Conservation (phyloP, 2,113 vertebrate species). For the Blennius ocellaris region DNA sequence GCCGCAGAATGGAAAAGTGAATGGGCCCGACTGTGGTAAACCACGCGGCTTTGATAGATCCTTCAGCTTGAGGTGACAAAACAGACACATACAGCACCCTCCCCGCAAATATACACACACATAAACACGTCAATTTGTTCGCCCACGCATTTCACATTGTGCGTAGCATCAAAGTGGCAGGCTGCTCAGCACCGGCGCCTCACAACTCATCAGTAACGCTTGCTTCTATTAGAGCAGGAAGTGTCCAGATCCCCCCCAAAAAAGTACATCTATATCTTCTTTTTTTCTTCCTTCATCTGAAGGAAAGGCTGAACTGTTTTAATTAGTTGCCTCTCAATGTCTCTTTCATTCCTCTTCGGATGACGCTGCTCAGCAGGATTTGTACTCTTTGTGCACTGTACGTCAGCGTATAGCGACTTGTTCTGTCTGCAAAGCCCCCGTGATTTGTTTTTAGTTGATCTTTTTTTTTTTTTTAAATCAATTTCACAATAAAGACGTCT, state of each 20-base stretch:
- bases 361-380: neutral
- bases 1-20: conserved; percentile 9
- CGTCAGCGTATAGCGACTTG: neutral
- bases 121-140: conserved; percentile 30
- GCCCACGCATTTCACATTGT: conserved; percentile 20
- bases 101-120: conserved; percentile 11
- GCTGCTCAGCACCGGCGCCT: neutral
- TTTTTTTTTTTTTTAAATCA: conserved; percentile 21
- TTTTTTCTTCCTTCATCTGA: neutral
- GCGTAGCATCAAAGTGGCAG: conserved; percentile 34
- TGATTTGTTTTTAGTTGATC: conserved; percentile 21
- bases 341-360: neutral
- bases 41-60: conserved; percentile 32
- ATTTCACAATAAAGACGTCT: conserved; percentile 7
- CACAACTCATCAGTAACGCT: conserved; percentile 28
- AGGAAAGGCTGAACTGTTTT: neutral
- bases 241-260: neutral
- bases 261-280: conserved; percentile 1
- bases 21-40: conserved; percentile 1
- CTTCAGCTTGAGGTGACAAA: conserved; percentile 30
- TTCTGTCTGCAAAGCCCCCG: conserved; percentile 1
- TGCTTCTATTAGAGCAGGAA: conserved; percentile 20
- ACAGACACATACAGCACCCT: neutral
- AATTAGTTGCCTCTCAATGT: conserved; percentile 3
- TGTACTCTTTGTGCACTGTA: neutral